A percentile compares a stretch with the other conserved stretches of the same genome.
Conservation (phyloP, 2,888 invertebrate species). For the Netelia melanura region DNA sequence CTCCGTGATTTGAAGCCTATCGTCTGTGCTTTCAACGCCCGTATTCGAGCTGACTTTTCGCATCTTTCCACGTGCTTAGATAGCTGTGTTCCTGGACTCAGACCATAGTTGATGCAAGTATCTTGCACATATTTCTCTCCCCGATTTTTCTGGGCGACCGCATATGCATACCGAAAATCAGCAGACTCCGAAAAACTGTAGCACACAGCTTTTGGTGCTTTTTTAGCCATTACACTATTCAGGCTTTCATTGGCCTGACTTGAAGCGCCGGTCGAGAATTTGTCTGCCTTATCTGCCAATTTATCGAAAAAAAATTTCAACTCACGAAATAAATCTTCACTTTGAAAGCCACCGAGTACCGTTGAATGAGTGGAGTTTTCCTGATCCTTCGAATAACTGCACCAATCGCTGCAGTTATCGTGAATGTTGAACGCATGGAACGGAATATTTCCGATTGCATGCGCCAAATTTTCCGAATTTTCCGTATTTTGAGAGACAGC, state of each 20-base stretch:
- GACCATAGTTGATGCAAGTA: not conserved
- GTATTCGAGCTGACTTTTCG: slow-evolving; percentile 19
- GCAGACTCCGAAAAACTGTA: slow-evolving; percentile 61
- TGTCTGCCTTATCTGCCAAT: slow-evolving; percentile 56
- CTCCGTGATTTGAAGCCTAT: slow-evolving; percentile 7
- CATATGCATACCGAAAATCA: slow-evolving; percentile 58
- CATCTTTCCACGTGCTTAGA: slow-evolving; percentile 32
- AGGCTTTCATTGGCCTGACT: slow-evolving; percentile 68
- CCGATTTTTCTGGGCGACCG: slow-evolving; percentile 66
- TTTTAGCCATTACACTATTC: slow-evolving; percentile 59
- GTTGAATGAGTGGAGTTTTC: slow-evolving; percentile 56
- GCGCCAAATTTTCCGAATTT: slow-evolving; percentile 34
- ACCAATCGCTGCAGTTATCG: slow-evolving; percentile 60
- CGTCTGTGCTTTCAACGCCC: slow-evolving; percentile 13
- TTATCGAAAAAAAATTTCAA: slow-evolving; percentile 57
- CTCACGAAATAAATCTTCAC: slow-evolving; percentile 47
- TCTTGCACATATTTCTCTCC: slow-evolving; percentile 62
- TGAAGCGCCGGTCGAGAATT: slow-evolving; percentile 61
- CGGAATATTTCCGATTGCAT: slow-evolving; percentile 59
- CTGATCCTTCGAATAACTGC: slow-evolving; percentile 36
- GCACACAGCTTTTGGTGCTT: slow-evolving; percentile 65
- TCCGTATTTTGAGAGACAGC: slow-evolving; percentile 58
- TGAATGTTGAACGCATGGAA: slow-evolving; percentile 58
- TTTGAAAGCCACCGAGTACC: slow-evolving; percentile 55
- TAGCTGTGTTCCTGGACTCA: slow-evolving; percentile 34